Conservation (phyloP, 1,140 invertebrate genomes). For the Drosophila trapezifrons region DNA sequence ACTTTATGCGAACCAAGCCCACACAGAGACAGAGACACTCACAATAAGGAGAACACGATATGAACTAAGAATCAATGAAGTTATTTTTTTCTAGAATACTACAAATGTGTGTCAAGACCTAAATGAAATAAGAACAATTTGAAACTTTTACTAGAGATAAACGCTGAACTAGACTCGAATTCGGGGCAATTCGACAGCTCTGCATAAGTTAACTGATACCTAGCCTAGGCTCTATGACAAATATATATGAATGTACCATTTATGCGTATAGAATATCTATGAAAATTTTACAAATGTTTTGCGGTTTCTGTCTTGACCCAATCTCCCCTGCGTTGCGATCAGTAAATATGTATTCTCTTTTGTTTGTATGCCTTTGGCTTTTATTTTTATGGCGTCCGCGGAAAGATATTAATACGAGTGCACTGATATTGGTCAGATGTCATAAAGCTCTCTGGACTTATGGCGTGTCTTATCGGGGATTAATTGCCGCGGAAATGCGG, state of each 20-base stretch:
- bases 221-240: constrained; percentile 63
- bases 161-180: constrained; percentile 56
- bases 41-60: constrained; percentile 34
- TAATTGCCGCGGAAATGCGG: constrained; percentile 31
- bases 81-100: constrained; percentile 59
- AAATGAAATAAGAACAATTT: constrained; percentile 60
- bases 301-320: constrained; percentile 39
- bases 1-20: constrained; percentile 43
- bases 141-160: constrained; percentile 65
- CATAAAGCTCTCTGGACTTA: constrained; percentile 27
- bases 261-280: constrained; percentile 37
- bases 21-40: constrained; percentile 48
- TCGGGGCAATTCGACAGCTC: constrained; percentile 27
- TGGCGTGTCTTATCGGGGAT: constrained; percentile 33
- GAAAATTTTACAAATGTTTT: constrained; percentile 30
- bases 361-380: not conserved
- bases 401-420: constrained; percentile 26
- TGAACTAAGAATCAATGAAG: constrained; percentile 45
- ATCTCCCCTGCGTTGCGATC: constrained; percentile 4
- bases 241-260: constrained; percentile 62
- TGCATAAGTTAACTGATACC: constrained; percentile 51
- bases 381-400: constrained; percentile 9
- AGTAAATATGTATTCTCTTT: constrained; percentile 6
- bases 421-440: constrained; percentile 24
- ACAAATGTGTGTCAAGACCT: constrained; percentile 52